phyloP scores from a whole-genome alignment of 2,113 vertebrate species.

The Neofelis nebulosa region DNA sequence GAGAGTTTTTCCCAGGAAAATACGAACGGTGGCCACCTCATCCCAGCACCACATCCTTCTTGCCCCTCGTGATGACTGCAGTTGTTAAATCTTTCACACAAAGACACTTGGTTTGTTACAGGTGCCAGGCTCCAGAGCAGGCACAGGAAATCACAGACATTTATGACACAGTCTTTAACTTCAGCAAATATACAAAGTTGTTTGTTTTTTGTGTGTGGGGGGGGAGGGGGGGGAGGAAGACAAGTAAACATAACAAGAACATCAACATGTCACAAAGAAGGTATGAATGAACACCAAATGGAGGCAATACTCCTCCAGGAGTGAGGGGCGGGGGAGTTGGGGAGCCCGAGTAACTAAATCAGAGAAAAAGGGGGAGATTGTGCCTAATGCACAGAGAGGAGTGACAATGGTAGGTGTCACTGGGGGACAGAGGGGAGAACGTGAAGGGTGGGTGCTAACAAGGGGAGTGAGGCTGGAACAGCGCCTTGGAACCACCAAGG shows the following conservation, averaged over 20 bases:
- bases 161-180: background rate
- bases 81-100: background rate
- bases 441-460: rapidly evolving
- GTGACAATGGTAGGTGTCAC: rapidly evolving
- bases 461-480: rapidly evolving
- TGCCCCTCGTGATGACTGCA: background rate
- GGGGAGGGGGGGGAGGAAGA: background rate
- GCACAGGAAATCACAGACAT: background rate
- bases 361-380: rapidly evolving
- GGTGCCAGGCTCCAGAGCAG: background rate
- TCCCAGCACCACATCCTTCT: background rate
- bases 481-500: rapidly evolving
- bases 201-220: no score
- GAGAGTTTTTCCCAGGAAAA: background rate
- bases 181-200: background rate
- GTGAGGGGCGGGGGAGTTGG: rapidly evolving
- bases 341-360: rapidly evolving
- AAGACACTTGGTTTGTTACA: background rate
- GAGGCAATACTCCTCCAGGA: rapidly evolving
- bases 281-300: rapidly evolving
- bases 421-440: rapidly evolving
- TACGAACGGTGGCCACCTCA: rapidly evolving
- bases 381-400: rapidly evolving
- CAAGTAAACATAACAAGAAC: background rate
- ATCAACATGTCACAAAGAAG: background rate